Base-by-base conservation (phyloP, 1,140 invertebrate genomes). In the Eurosta solidaginis region DNA sequence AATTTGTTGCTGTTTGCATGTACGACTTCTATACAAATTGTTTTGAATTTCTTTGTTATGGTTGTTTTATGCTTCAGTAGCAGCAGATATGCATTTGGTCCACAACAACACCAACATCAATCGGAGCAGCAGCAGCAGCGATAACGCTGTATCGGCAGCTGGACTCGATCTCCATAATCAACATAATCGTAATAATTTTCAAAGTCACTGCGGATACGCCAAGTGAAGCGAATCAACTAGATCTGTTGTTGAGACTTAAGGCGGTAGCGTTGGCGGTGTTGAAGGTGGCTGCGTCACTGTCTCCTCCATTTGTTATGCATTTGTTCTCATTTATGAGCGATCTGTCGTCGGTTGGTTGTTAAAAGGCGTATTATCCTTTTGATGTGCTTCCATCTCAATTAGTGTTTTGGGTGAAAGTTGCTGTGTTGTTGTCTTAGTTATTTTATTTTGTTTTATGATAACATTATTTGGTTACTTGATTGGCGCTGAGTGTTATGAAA, bases 171-270 rank as follows among this genome's bases (percentile, higher is more conserved):
- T 68, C 59, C 59, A 68, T 42, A 68, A 68, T 68, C 59, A 68
- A 68, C 29, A 68, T 68, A 68, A 68, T 68, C 59, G 59, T 68
- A 68, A 68, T 68, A 68, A 68, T 68, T 68, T 68, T 68, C 59
- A 68, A 68, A 68, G 59, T 14, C 33, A 10, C 33, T 68, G 59
- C 33, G 59, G 59, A 40, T 68, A 33, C 33, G 29, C 59, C 44
- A 47, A 29, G 27, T 42, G 73, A 74, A 17, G 36, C 7, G 42
- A 47, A 27, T 74, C 42, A 45, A 44, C 40, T 74, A 42, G 68
- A 45, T 22, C 42, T 74, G 68, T n/a, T n/a, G n/a, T n/a, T n/a
- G n/a, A n/a, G n/a, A 45, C 17, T 20, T 44, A 20, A 29, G 29
- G n/a, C n/a, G 42, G 17, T 36, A 44, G 68, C 22, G 44, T 17